phyloP scores from a whole-genome alignment of 2,113 vertebrate genomes.

The Mirounga angustirostris region DNA sequence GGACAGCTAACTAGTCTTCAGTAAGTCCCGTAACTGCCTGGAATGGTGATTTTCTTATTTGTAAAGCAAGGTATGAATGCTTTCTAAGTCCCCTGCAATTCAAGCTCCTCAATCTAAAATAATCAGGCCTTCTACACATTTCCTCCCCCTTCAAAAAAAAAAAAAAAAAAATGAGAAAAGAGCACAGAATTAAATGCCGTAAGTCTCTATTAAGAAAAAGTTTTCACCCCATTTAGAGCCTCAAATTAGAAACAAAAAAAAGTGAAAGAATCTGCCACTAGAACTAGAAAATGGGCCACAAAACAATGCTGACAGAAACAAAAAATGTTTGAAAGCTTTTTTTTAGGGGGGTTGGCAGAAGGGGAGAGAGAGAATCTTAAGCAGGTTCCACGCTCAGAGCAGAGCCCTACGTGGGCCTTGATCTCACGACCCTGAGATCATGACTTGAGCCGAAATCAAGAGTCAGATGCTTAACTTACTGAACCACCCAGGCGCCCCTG shows the following conservation, averaged over 20 bases:
- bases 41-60: neutral
- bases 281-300: neutral
- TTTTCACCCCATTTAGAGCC: neutral
- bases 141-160: neutral
- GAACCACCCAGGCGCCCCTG: neutral
- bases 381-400: neutral
- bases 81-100: neutral
- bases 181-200: slow-evolving; percentile 31
- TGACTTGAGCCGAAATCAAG: neutral
- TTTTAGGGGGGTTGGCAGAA: neutral
- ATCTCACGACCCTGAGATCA: neutral
- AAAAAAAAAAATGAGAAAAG: neutral
- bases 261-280: neutral
- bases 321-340: neutral
- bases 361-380: neutral
- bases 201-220: slow-evolving; percentile 24
- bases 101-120: slow-evolving; percentile 6
- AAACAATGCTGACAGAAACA: neutral
- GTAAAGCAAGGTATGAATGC: neutral
- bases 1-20: neutral
- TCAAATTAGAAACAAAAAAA: slow-evolving; percentile 46
- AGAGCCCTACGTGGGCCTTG: neutral
- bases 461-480: neutral
- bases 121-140: neutral
- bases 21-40: neutral